Base-by-base conservation (phyloP, 2,113 vertebrate species). In the Trichomycterus rosablanca region DNA sequence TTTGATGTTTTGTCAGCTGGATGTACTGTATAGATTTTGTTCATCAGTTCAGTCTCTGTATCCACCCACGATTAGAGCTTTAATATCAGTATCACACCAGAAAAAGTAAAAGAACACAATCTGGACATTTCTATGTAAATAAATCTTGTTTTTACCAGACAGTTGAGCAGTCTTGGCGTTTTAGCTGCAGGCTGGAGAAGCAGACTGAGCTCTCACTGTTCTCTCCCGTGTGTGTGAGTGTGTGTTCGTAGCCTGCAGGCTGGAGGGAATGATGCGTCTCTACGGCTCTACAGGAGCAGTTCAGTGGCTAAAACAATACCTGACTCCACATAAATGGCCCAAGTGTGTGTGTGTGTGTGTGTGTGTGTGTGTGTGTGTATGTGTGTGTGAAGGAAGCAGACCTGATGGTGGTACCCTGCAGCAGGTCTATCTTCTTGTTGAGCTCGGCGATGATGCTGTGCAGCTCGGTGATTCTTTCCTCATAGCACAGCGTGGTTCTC, bases 371-470 rank as follows among this genome's bases (percentile, higher is more conserved):
- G 64, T 61, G 28, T 43, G 16, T 22, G 52, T 26, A 26, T 8
- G 58, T 45, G 49, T 51, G 52, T 48, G 32, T 22, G 43, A 19
- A 10, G 26, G n/a, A 4, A 43, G 4, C 20, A 18, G 22, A 77
- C 92, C 92, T 90, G 85, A 92, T 91, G 55, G 88, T 82, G 74
- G 82, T 68, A 56, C 88, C 88, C 60, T 93, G 90, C 1, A 93
- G 79, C 3, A 85, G 84, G 65, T 89, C 83, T 20, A 92, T 92
- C 81, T 92, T 93, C 81, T 92, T 91, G 67, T 91, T 93, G 73
- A 93, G 83, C 48, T 93, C 91, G 0, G 92, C 89, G 12, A 93
- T 92, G 81, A 93, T 80, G 63, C 90, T 90, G 82, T 91, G 91
- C 2, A 93, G 84, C 45, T 93, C 91, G 0, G 90, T 92, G 81